Evolutionary conservation across 2,797 vertebrate genomes (phyloP).

Genomic region (Spea hammondii): DNA sequence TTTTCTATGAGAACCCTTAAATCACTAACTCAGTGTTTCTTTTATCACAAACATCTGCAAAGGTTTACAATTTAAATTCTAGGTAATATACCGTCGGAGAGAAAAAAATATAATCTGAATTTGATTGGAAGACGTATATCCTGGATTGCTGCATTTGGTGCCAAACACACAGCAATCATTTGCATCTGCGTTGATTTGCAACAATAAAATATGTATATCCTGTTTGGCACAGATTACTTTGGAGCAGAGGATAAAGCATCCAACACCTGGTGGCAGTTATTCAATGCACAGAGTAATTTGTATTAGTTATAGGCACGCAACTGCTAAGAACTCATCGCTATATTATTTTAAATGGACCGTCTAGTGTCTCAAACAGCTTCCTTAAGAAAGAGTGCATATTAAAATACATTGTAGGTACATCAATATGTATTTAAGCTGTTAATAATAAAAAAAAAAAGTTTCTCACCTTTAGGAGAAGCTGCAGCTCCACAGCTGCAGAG

Average conservation of each 20-base stretch:
- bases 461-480: no score
- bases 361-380: background rate
- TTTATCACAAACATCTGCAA: background rate
- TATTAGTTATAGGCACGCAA: constrained; percentile 4
- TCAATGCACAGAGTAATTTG: constrained; percentile 4
- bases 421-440: no score
- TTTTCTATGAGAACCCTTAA: background rate
- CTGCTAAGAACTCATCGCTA: background rate
- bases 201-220: background rate
- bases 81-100: background rate
- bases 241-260: background rate
- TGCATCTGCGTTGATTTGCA: background rate
- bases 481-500: no score
- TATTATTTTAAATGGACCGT: background rate
- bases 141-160: background rate
- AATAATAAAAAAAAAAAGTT: no score
- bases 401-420: no score
- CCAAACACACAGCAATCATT: constrained; percentile 10
- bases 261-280: background rate
- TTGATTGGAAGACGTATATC: background rate
- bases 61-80: background rate
- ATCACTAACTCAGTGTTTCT: background rate
- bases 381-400: no score
- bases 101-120: background rate
- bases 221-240: constrained; percentile 1